Evolutionary conservation across 2,797 vertebrate species (phyloP), one percentile per base, ranked within the genome.

Genomic region (Dromococcyx pavoninus): DNA sequence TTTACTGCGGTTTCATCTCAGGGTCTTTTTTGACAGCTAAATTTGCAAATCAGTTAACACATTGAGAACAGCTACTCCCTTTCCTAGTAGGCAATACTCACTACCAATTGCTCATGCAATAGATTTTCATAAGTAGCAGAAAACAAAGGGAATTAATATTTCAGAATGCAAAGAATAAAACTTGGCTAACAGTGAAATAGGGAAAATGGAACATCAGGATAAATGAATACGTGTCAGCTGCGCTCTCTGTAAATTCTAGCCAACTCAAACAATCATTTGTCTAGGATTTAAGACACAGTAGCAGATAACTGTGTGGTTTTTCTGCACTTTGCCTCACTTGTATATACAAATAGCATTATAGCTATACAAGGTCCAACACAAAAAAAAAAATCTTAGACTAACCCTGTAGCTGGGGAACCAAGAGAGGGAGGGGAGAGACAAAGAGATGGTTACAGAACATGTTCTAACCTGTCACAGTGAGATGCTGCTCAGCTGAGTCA

Each of bases 21-120:
- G 61, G 44, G 76, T 51, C 39, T 86, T 82, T 86, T 77, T 72
- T 93, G 87, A 81, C 37, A 88, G 48, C n/a, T 95, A 41, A 76
- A 71, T 77, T 94, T 95, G 79, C 71, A 91, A 95, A 89, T 87
- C 74, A 90, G 51, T 90, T 89, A 82, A 62, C 41, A 30, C 41
- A 53, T 32, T 1, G 0, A 61, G 66, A 91, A 41, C 11, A 86
- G 80, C 25, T 33, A 27, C 48, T 73, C 35, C 72, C 25, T 67
- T 32, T 51, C 44, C 53, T 73, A n/a, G 19, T 27, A 94, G 71
- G 92, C 28, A 16, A 16, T 2, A 90, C 65, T 54, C 37, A 82
- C 78, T 66, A 74, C 25, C 46, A 69, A 71, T 30, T 89, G 35
- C 25, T 83, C 6, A 3, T 50, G 58, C 88, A 81, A 81, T 48